phyloP scores from a whole-genome alignment of 1,140 invertebrate genomes.

The Anagrus nilaparvatae region DNA sequence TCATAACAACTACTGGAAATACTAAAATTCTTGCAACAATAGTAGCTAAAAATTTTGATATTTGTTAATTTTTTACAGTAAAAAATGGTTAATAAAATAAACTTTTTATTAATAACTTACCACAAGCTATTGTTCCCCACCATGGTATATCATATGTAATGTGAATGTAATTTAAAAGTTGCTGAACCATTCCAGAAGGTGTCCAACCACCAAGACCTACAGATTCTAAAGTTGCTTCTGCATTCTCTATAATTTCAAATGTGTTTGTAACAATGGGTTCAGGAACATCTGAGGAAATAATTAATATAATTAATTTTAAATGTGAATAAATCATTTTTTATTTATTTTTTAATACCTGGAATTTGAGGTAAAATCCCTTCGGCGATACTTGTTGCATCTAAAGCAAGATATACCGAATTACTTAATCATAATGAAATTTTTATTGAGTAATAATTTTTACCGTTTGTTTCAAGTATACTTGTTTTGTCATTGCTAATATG shows the following conservation, averaged over 20 bases:
- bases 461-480: background rate
- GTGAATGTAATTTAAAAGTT: conserved; percentile 72
- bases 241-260: conserved; percentile 43
- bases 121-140: conserved; percentile 74
- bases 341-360: conserved; percentile 4
- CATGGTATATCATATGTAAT: conserved; percentile 68
- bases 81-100: conserved; percentile 1
- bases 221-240: conserved; percentile 67
- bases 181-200: conserved; percentile 72
- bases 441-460: background rate
- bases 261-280: conserved; percentile 25
- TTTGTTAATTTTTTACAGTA: background rate
- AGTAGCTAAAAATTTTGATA: conserved; percentile 51
- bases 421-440: background rate
- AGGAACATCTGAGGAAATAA: conserved; percentile 12
- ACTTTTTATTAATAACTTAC: conserved; percentile 36
- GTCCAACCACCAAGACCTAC: conserved; percentile 68
- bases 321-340: background rate
- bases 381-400: conserved; percentile 2
- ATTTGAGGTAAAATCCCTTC: conserved; percentile 1
- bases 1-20: conserved; percentile 73
- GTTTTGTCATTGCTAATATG: background rate
- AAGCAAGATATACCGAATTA: background rate
- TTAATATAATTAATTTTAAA: background rate
- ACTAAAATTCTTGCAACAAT: conserved; percentile 57